Percentiles rank a stretch among this genome's conserved stretches.
Evolutionary conservation across 2,113 vertebrate genomes (phyloP).

Genomic region (Rissa tridactyla): DNA sequence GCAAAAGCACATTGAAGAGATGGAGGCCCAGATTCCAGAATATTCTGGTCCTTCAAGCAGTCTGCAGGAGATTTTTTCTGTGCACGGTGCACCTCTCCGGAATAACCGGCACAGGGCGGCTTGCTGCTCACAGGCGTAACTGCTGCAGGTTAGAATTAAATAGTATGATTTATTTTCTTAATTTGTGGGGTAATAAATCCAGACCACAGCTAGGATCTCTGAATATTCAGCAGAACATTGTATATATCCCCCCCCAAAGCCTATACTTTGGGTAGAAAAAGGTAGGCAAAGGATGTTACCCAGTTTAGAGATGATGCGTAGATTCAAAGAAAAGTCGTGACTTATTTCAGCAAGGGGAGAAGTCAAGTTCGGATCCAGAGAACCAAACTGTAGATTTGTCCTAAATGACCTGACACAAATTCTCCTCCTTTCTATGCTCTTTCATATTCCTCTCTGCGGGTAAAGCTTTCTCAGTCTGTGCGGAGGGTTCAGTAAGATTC

Average conservation of each 20-base stretch:
- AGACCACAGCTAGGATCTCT: background rate
- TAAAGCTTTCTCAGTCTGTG: too few species aligned
- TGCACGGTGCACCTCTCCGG: too few species aligned
- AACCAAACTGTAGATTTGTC: background rate
- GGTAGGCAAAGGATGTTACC: background rate
- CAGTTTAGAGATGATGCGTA: background rate
- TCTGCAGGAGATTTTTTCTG: background rate
- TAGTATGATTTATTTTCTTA: background rate
- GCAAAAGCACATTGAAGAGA: background rate
- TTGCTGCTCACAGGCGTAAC: background rate
- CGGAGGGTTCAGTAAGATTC: background rate
- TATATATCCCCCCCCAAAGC: too few species aligned
- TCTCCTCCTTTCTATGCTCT: background rate
- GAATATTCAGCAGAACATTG: background rate
- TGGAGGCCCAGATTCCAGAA: background rate
- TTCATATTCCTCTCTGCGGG: background rate
- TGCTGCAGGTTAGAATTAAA: background rate
- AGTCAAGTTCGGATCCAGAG: background rate
- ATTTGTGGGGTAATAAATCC: background rate
- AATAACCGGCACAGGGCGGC: background rate
- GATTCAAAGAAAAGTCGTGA: background rate
- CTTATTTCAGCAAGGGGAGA: background rate
- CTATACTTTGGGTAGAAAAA: background rate
- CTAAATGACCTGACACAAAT: background rate
- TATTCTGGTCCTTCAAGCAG: background rate